Evolutionary conservation across 2,113 vertebrate genomes (phyloP).

Genomic region (Euleptes europaea): DNA sequence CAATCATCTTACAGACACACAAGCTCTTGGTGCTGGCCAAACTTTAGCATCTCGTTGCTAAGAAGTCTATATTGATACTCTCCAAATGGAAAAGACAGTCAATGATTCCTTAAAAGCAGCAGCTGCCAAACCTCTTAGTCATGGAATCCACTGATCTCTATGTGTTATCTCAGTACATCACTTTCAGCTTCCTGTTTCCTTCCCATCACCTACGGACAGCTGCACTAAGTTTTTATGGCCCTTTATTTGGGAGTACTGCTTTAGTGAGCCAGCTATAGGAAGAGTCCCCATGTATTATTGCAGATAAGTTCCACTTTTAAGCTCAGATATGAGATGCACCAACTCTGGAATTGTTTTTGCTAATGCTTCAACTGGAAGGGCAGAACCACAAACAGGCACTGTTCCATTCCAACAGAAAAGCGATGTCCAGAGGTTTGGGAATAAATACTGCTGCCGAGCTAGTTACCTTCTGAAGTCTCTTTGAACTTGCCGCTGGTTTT

Average conservation of each 20-base stretch:
- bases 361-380: not conserved
- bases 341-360: not conserved
- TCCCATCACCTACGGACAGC: not conserved
- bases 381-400: not conserved
- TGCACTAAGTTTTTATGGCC: not conserved
- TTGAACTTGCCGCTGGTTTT: conserved; percentile 97
- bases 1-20: not conserved
- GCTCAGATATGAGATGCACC: rapidly evolving
- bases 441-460: not conserved
- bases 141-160: not conserved
- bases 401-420: not conserved
- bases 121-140: not conserved
- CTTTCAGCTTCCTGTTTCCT: not conserved
- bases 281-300: not conserved
- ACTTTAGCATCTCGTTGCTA: not conserved
- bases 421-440: not conserved
- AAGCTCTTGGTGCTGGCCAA: too few species aligned
- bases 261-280: conserved; percentile 1
- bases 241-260: not conserved
- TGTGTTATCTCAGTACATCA: not conserved
- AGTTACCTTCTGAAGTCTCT: conserved; percentile 94
- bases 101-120: not conserved
- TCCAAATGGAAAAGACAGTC: not conserved
- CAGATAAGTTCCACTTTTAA: not conserved
- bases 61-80: not conserved